Conservation (phyloP, 2,797 vertebrate species). For the Tenualosa ilisha region DNA sequence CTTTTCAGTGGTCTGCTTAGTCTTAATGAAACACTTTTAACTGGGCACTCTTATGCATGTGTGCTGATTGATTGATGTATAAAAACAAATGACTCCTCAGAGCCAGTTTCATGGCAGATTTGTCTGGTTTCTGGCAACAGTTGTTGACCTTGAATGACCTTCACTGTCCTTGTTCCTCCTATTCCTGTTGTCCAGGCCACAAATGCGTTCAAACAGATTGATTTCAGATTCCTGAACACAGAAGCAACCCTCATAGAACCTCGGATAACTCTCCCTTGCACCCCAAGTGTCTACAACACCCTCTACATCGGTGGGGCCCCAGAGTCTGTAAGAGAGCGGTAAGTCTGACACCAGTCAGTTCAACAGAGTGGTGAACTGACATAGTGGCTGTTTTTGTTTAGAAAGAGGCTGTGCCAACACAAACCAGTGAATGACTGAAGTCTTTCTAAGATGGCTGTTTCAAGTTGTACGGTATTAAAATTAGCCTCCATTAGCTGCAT, state of each 20-base stretch:
- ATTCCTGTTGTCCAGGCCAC: conserved; percentile 25
- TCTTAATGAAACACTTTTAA: neutral
- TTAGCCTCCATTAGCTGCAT: no score
- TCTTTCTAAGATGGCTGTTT: no score
- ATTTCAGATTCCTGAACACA: neutral
- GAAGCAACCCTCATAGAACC: neutral
- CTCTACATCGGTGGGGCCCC: conserved; percentile 86
- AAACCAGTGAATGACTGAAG: no score
- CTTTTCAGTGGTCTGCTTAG: neutral
- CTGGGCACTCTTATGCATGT: neutral
- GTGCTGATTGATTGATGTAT: neutral
- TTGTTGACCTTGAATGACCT: neutral
- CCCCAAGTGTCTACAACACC: conserved; percentile 44
- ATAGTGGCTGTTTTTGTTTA: no score
- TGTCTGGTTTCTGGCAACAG: neutral
- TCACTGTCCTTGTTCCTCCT: neutral
- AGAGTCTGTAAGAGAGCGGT: conserved; percentile 74
- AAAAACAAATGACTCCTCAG: neutral
- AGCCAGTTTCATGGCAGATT: neutral
- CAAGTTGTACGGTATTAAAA: no score
- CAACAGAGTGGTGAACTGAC: no score
- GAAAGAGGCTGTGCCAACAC: no score
- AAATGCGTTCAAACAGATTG: conserved; percentile 30
- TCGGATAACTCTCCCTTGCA: conserved; percentile 21
- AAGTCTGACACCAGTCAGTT: conserved; percentile 39